Base-by-base conservation (phyloP, 2,797 vertebrate species). In the Cirrhinus mrigala region DNA sequence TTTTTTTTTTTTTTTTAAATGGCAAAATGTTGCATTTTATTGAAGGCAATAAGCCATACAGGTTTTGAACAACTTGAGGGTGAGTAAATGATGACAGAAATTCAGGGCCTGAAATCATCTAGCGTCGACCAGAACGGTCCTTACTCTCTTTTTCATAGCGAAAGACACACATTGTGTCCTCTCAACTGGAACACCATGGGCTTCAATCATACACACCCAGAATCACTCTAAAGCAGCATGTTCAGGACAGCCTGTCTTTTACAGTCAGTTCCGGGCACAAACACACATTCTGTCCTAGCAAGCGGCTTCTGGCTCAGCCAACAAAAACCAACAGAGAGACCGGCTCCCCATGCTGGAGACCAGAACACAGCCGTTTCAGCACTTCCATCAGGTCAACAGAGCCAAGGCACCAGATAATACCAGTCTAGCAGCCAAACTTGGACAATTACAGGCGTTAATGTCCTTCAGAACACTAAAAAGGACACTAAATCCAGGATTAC, bases 261-360 rank as follows among this genome's bases (percentile, higher is more conserved):
- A 87, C 87, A 85, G 64, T 81, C 46, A 71, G 83, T 87, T 75
- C 86, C 8, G 56, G 69, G 85, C 81, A 81, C 22, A 79, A 69
- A 79, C 44, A 78, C 86, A 84, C 79, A 85, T 74, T 54, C 56
- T 83, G 66, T 66, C 77, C 68, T 29, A 48, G 75, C 37, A 71
- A 60, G 44, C 22, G 68, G 76, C 22, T 27, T 71, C 24, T 20
- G 52, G 52, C 52, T 79, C 40, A 37, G 74, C 83, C 75, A 84
- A 79, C 52, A 69, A 73, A 52, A 73, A 46, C 27, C 83, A 71
- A 71, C 52, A 20, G 83, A 60, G 62, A 50, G 75, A 62, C 50
- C 50, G 8, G 50, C 40, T 56, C 15, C 58, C 62, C 64, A 3
- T 16, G 56, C 44, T 16, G n/a, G 37, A 33, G 40, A 62, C 71